Percentiles rank a stretch among this genome's conserved stretches.
Evolutionary conservation across 2,113 vertebrate species (phyloP).

Genomic region (Mungos mungo): DNA sequence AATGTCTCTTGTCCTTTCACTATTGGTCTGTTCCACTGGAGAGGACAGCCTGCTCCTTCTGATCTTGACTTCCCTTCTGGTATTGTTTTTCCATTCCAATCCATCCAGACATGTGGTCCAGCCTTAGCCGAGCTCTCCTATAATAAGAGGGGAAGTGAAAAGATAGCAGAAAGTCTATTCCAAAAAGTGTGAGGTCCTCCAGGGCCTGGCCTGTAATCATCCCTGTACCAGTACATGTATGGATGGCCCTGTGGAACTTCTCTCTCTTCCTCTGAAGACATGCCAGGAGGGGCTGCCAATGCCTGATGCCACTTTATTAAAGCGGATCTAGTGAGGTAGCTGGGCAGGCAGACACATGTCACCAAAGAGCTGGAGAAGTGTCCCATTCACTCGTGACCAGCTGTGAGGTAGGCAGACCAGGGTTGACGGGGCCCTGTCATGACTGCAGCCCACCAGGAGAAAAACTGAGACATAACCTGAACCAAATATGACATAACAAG

Average conservation of each 20-base stretch:
- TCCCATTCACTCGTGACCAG: not conserved
- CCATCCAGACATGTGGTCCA: not conserved
- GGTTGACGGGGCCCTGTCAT: not conserved
- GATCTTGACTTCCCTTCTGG: not conserved
- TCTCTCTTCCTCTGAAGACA: not conserved
- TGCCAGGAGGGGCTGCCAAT: not conserved
- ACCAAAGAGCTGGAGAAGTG: not conserved
- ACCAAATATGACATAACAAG: not conserved
- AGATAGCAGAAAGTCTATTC: not conserved
- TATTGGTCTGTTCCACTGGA: not conserved
- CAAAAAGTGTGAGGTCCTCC: not conserved
- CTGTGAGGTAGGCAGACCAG: not conserved
- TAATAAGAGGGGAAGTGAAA: not conserved
- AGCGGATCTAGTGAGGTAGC: not conserved
- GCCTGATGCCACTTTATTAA: not conserved
- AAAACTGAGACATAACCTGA: not conserved
- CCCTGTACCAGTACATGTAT: not conserved
- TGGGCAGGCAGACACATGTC: not conserved
- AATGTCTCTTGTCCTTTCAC: not conserved
- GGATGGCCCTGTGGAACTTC: not conserved
- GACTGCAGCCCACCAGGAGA: not conserved
- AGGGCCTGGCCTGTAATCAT: not conserved
- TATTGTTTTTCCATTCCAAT: not conserved
- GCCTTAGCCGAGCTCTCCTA: constrained; percentile 8
- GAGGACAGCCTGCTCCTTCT: not conserved